phyloP scores from a whole-genome alignment of 2,113 vertebrate genomes.

The Morone saxatilis region DNA sequence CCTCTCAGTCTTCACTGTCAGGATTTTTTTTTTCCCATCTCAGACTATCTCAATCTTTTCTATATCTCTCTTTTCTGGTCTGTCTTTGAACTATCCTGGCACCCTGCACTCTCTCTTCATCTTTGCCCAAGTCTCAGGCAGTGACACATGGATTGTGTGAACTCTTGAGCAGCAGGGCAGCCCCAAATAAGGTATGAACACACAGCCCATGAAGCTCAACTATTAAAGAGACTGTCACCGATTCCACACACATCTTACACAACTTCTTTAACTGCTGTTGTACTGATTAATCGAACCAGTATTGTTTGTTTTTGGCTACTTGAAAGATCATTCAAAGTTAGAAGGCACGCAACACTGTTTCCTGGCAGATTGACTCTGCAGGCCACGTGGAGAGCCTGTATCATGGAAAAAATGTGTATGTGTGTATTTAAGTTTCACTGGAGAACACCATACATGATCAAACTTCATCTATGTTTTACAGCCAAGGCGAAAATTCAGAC shows the following conservation, averaged over 20 bases:
- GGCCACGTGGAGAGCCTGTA: background rate
- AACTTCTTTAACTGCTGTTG: slow-evolving; percentile 7
- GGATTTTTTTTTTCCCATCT: background rate
- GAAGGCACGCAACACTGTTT: slow-evolving; percentile 1
- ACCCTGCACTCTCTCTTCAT: slow-evolving; percentile 43
- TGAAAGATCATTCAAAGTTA: slow-evolving; percentile 5
- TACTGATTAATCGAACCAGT: slow-evolving; percentile 9
- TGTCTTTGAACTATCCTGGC: slow-evolving; percentile 32
- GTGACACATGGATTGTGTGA: slow-evolving; percentile 78
- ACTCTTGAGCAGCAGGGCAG: slow-evolving; percentile 66
- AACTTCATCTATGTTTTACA: background rate
- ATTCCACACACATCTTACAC: slow-evolving; percentile 48
- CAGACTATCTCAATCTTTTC: slow-evolving; percentile 5
- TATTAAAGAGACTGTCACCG: slow-evolving; percentile 66
- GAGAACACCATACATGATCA: background rate
- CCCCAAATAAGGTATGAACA: slow-evolving; percentile 85
- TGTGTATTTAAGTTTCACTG: background rate
- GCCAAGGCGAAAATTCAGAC: background rate
- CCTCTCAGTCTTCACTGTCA: slow-evolving; percentile 42
- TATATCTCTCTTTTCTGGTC: slow-evolving; percentile 19
- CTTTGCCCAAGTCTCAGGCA: slow-evolving; percentile 65
- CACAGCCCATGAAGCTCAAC: slow-evolving; percentile 60
- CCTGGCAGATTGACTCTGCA: background rate
- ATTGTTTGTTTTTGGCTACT: background rate
- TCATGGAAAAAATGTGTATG: slow-evolving; percentile 9